phyloP scores from a whole-genome alignment of 2,113 vertebrate species.

The Steatornis caripensis region DNA sequence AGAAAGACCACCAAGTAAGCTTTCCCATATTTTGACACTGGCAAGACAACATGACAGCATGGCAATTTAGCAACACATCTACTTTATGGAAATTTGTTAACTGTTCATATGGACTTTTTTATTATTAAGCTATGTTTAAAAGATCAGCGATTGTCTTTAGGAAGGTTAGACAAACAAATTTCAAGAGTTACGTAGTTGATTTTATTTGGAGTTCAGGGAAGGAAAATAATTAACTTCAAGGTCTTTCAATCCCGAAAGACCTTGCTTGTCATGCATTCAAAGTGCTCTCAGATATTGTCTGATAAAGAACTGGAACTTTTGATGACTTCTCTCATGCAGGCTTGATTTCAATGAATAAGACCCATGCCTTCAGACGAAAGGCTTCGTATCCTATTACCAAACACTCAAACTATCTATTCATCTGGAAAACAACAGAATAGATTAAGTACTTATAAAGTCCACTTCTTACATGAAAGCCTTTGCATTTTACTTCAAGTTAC shows the following conservation, averaged over 20 bases:
- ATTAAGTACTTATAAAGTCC: not conserved
- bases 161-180: not conserved
- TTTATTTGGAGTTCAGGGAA: not conserved
- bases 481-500: not conserved
- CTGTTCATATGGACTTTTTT: not conserved
- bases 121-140: not conserved
- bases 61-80: not conserved
- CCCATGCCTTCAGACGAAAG: not conserved
- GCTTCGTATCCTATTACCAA: not conserved
- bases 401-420: not conserved
- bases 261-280: not conserved
- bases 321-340: not conserved
- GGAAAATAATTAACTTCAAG: not conserved
- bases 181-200: not conserved
- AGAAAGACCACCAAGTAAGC: not conserved
- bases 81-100: not conserved
- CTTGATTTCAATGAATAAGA: not conserved
- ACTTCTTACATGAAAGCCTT: not conserved
- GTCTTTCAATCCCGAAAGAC: not conserved
- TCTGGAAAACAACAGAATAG: not conserved
- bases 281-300: not conserved
- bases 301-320: not conserved
- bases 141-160: not conserved
- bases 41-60: not conserved
- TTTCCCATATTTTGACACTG: not conserved